A percentile compares a stretch with the other conserved stretches of the same genome.
These are phyloP conservation scores for Prionchulus punctatus DNA, from an alignment of 2,888 invertebrate species.

Conservation along the genomic window DNA sequence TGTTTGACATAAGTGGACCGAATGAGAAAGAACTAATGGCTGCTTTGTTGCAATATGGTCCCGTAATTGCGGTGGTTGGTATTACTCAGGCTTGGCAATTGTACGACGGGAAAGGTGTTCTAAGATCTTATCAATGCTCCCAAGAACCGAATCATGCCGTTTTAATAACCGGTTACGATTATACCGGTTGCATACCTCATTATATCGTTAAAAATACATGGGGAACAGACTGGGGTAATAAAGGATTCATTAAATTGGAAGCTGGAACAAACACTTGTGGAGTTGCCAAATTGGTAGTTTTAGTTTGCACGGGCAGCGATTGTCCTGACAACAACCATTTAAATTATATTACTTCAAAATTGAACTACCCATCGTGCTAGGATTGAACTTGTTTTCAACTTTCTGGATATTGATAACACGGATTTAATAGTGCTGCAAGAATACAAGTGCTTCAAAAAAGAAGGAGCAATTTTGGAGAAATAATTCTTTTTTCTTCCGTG, in stretches of 20 bases:
- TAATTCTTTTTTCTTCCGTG: no score
- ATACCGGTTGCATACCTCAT: neutral
- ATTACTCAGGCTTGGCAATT: neutral
- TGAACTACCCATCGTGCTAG: no score
- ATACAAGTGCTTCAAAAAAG: no score
- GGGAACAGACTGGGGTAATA: neutral
- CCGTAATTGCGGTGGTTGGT: neutral
- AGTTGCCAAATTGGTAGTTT: neutral
- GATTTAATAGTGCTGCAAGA: no score
- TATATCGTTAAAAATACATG: slow-evolving; percentile 3
- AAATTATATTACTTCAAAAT: no score
- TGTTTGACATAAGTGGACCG: neutral
- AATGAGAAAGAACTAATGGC: neutral
- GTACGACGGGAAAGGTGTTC: neutral
- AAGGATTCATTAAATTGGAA: neutral
- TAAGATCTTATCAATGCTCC: neutral
- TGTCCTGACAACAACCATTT: no score
- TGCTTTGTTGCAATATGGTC: slow-evolving; percentile 2
- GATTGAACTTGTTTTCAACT: no score
- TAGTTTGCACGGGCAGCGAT: neutral
- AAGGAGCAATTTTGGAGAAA: no score
- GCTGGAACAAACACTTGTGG: neutral
- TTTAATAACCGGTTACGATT: slow-evolving; percentile 1
- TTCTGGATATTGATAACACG: no score
- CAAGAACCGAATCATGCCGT: slow-evolving; percentile 1